Base-by-base conservation (phyloP, 2,797 vertebrate species). In the Macropodus opercularis region DNA sequence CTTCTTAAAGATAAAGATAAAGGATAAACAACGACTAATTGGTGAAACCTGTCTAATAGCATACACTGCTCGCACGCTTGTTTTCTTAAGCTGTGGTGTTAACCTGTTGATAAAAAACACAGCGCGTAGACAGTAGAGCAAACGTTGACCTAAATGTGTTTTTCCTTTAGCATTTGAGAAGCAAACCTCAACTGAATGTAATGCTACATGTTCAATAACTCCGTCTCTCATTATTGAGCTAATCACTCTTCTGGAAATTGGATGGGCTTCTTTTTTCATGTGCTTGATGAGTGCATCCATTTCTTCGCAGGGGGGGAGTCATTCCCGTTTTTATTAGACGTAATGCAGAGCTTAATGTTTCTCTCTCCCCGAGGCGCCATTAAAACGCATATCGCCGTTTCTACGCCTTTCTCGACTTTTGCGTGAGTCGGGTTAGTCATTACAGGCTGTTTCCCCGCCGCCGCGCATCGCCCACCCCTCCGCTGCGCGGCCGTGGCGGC, bases 201-300 rank as follows among this genome's bases (percentile, higher is more conserved):
- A 0, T 5, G 11, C 2, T 12, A 13, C 31, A 19, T 34, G 19
- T 59, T 42, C 18, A 19, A 18, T 18, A 14, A 36, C 65, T 57
- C 69, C 11, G 62, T 39, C 49, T 55, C 43, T 18, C 24, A 38
- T 72, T 52, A 23, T 19, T 31, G 40, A 64, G 70, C 68, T 79
- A 80, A 80, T 86, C 72, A 80, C 63, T 83, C 54, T 72, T 68
- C 74, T 77, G 51, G 49, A 64, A 79, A 76, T 81, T 85, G 69
- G 48, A 82, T 75, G 73, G 14, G 32, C 15, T 35, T 35, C 63
- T 82, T 81, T 79, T 71, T 78, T 75, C 76, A 54, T 65, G 64
- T 72, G 63, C 79, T 77, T 31, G 52, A 38, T 66, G 72, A 40
- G 51, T 46, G 67, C 56, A 49, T 82, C 87, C 85, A 91, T 78